Conservation (phyloP, 2,797 vertebrate genomes). For the Pangasius sanitwongsei region DNA sequence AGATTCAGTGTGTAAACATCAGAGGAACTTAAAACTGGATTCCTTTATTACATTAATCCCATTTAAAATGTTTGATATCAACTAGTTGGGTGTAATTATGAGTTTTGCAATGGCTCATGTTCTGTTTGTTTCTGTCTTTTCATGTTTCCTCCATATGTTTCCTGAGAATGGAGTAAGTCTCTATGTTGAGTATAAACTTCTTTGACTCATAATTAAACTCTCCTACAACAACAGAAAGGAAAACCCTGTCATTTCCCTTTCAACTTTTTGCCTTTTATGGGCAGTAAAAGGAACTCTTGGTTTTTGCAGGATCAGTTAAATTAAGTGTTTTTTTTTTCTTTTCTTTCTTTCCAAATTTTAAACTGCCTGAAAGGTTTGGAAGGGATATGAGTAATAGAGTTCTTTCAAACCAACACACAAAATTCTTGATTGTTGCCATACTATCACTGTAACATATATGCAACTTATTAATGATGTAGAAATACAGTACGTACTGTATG, state of each 20-base stretch:
- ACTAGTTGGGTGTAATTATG: background rate
- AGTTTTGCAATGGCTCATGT: background rate
- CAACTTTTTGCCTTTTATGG: background rate
- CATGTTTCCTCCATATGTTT: background rate
- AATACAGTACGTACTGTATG: background rate
- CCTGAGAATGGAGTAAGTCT: background rate
- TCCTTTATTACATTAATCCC: background rate
- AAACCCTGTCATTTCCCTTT: background rate
- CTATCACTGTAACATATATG: background rate
- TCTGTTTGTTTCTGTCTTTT: background rate
- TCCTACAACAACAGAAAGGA: background rate
- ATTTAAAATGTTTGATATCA: background rate
- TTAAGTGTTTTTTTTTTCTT: background rate
- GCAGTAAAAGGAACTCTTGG: background rate
- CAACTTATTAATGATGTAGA: background rate
- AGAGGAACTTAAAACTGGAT: background rate
- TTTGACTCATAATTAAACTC: slow-evolving; percentile 1
- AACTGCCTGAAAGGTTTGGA: background rate
- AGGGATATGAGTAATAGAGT: background rate
- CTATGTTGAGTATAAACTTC: background rate
- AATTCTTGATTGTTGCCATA: background rate
- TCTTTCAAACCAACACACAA: background rate
- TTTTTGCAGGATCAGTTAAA: background rate
- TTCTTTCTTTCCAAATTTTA: background rate
- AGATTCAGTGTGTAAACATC: background rate